Percentiles rank a stretch among this genome's conserved stretches.
Evolutionary conservation across 2,888 invertebrate genomes (phyloP).

Genomic region (Eristalinus sepulchralis): DNA sequence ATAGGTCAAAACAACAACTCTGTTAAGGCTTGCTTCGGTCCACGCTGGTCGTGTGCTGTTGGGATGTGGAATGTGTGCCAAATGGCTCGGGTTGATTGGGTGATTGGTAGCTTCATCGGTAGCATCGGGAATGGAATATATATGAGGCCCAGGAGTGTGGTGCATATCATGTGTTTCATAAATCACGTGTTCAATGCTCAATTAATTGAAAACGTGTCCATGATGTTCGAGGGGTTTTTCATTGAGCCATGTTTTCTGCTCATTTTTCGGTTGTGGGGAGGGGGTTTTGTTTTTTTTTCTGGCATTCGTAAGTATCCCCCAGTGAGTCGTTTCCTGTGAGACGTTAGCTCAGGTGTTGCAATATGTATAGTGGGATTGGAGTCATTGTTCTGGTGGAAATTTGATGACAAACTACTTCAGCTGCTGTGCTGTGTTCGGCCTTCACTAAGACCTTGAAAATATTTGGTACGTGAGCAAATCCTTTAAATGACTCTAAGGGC

Average conservation of each 20-base stretch:
- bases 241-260: constrained; percentile 1
- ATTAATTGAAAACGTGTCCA: constrained; percentile 50
- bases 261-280: not conserved
- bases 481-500: too few species aligned
- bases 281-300: not conserved
- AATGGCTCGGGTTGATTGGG: constrained; percentile 56
- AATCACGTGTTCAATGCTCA: constrained; percentile 32
- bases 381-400: not conserved
- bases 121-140: not conserved
- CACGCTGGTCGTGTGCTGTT: not conserved
- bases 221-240: constrained; percentile 27
- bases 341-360: not conserved
- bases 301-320: not conserved
- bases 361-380: not conserved
- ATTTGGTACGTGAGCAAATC: too few species aligned
- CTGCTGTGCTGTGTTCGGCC: too few species aligned
- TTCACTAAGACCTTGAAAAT: too few species aligned
- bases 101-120: constrained; percentile 44
- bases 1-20: constrained; percentile 52
- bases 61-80: constrained; percentile 20
- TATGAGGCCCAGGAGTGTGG: constrained; percentile 6
- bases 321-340: not conserved
- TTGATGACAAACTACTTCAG: not conserved
- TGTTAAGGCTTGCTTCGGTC: constrained; percentile 20
- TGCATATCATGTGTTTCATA: constrained; percentile 42